These are phyloP conservation scores for Colinus virginianus DNA, from an alignment of 2,113 vertebrate genomes.

Conservation along the genomic window DNA sequence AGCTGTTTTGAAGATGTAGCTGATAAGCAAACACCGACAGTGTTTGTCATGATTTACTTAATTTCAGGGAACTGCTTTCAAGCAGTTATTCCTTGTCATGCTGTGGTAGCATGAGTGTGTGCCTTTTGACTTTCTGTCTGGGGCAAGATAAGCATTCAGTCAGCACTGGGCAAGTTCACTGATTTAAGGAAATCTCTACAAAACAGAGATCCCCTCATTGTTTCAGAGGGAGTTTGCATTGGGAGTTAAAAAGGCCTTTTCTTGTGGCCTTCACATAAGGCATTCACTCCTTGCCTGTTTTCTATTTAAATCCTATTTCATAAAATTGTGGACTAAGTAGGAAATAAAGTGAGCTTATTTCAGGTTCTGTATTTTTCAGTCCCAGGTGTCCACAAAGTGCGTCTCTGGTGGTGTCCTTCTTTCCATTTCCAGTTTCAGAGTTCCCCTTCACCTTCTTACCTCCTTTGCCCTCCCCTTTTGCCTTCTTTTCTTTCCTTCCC, in stretches of 20 bases:
- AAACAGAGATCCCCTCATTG: not conserved
- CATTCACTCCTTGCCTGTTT: not conserved
- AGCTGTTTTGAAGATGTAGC: accelerated
- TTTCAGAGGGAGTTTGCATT: not conserved
- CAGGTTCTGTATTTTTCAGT: not conserved
- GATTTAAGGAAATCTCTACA: not conserved
- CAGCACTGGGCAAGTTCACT: not conserved
- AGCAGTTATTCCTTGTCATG: accelerated
- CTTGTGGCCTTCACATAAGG: not conserved
- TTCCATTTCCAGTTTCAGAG: not conserved
- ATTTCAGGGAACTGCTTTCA: not conserved
- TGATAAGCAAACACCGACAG: not conserved
- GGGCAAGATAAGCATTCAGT: not conserved
- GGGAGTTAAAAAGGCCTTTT: not conserved
- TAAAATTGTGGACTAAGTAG: not conserved
- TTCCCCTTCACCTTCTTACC: not conserved
- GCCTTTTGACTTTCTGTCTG: not conserved
- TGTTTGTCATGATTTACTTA: not conserved
- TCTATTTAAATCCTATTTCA: not conserved
- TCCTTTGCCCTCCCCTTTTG: not conserved
- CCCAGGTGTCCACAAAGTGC: not conserved
- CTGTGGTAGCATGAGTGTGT: accelerated
- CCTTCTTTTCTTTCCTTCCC: not conserved
- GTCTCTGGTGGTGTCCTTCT: not conserved
- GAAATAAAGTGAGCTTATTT: not conserved